phyloP scores from a whole-genome alignment of 2,113 vertebrate species.

The Sylvicapra grimmia region DNA sequence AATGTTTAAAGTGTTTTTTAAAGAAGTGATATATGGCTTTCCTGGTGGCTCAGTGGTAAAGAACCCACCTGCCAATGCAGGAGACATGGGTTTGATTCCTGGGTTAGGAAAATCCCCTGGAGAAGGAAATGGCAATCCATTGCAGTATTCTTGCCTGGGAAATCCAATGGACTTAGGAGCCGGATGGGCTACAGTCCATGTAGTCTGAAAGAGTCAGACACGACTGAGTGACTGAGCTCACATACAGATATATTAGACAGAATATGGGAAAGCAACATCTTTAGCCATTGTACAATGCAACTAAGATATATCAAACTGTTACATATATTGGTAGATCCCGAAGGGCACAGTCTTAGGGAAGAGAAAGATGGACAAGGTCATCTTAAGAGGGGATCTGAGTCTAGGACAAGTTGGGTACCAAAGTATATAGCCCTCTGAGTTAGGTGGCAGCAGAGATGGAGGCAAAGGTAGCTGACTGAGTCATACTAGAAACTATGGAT shows the following conservation, averaged over 20 bases:
- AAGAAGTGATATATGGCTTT: neutral
- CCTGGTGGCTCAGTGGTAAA: neutral
- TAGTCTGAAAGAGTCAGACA: neutral
- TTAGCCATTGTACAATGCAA: neutral
- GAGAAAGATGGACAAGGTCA: neutral
- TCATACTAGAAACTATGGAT: neutral
- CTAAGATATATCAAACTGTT: neutral
- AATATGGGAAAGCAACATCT: neutral
- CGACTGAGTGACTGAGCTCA: neutral
- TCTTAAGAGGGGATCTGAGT: neutral
- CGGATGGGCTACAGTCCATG: neutral
- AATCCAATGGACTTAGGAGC: neutral
- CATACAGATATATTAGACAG: neutral
- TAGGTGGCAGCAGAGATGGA: neutral
- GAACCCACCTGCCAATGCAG: neutral
- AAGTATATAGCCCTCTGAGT: neutral
- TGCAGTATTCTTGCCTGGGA: neutral
- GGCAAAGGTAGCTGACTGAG: neutral
- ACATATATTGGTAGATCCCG: neutral
- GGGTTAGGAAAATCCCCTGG: neutral
- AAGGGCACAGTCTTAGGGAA: neutral
- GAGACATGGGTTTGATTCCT: neutral
- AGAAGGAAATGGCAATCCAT: neutral
- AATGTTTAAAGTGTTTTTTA: neutral
- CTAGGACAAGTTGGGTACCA: neutral